Evolutionary conservation across 2,113 vertebrate genomes (phyloP).

Genomic region (Syngnathus scovelli): DNA sequence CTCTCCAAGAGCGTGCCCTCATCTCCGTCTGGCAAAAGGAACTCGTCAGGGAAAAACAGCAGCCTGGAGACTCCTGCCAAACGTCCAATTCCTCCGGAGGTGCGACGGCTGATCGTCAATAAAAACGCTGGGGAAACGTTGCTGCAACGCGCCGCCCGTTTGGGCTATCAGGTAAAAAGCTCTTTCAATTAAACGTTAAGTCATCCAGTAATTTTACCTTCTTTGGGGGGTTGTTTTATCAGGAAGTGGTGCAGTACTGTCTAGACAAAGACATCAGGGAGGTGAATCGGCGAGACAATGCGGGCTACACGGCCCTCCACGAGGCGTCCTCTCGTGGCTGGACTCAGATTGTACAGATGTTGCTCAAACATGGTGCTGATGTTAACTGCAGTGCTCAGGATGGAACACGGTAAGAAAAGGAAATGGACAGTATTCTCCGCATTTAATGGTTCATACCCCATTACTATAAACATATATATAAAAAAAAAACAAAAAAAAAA

Average conservation of each 20-base stretch:
- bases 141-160: conserved; percentile 87
- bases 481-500: no score
- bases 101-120: conserved; percentile 93
- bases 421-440: no score
- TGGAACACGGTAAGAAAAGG: conserved; percentile 79
- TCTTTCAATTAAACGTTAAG: background rate
- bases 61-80: conserved; percentile 65
- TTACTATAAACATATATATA: no score
- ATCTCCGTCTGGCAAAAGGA: conserved; percentile 66
- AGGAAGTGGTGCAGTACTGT: conserved; percentile 96
- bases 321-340: conserved; percentile 92
- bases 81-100: conserved; percentile 82
- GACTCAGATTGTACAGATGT: conserved; percentile 87
- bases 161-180: conserved; percentile 86
- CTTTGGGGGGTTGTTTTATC: conserved; percentile 4
- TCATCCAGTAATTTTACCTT: background rate
- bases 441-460: no score
- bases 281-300: conserved; percentile 93
- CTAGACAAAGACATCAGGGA: conserved; percentile 92
- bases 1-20: conserved; percentile 54
- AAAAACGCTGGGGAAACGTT: conserved; percentile 96
- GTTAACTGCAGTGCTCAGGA: conserved; percentile 98
- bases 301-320: conserved; percentile 93
- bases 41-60: conserved; percentile 61
- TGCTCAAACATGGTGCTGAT: conserved; percentile 91